phyloP scores from a whole-genome alignment of 2,797 vertebrate species.

The Girardinus metallicus region DNA sequence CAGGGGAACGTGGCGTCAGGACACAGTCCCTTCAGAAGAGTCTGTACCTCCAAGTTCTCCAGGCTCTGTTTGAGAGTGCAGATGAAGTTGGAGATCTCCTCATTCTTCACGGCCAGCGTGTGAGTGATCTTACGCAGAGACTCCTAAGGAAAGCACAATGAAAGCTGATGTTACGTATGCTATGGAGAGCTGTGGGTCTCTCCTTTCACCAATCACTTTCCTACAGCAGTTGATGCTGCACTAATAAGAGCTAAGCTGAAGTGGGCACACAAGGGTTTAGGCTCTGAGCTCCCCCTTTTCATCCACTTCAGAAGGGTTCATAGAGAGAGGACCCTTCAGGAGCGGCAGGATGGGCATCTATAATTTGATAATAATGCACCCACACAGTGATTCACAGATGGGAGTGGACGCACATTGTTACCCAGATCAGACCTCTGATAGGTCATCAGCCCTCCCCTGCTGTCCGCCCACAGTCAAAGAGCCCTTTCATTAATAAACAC shows the following conservation, averaged over 20 bases:
- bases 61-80: slow-evolving; percentile 91
- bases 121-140: slow-evolving; percentile 90
- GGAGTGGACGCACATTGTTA: slow-evolving; percentile 1
- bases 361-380: slow-evolving; percentile 72
- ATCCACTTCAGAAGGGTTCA: slow-evolving; percentile 12
- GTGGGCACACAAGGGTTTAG: slow-evolving; percentile 27
- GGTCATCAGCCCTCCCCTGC: not conserved
- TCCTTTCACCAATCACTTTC: slow-evolving; percentile 4
- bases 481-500: slow-evolving; percentile 45
- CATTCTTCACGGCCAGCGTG: slow-evolving; percentile 91
- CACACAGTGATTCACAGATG: slow-evolving; percentile 29
- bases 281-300: slow-evolving; percentile 17
- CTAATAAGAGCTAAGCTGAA: slow-evolving; percentile 21
- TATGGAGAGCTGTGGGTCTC: slow-evolving; percentile 2
- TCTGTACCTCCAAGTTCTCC: slow-evolving; percentile 88
- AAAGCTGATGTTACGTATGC: not conserved
- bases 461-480: slow-evolving; percentile 18
- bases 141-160: slow-evolving; percentile 76
- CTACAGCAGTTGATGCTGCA: slow-evolving; percentile 3
- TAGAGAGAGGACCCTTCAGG: slow-evolving; percentile 60
- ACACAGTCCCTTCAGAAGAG: not conserved
- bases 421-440: slow-evolving; percentile 11
- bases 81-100: slow-evolving; percentile 93
- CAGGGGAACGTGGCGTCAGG: not conserved
- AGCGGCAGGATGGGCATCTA: slow-evolving; percentile 71